Base-by-base conservation (phyloP, 2,113 vertebrate species). In the Neogale vison region DNA sequence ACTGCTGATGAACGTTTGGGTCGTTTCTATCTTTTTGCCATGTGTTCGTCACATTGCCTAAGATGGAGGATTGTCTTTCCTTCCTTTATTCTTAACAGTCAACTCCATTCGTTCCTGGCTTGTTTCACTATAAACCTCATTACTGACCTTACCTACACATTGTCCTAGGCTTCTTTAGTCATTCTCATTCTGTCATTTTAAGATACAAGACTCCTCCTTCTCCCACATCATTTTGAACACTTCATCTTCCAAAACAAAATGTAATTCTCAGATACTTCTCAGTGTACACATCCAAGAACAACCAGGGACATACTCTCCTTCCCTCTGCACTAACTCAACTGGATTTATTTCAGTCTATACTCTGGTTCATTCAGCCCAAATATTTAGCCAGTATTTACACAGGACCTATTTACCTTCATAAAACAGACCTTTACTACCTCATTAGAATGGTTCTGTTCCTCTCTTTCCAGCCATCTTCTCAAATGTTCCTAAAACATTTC, bases 291-390 rank as follows among this genome's bases (percentile, higher is more conserved):
- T 59, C 29, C 79, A 93, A 89, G 21, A 96, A 81, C 17, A 55
- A 57, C 23, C 61, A 93, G 9, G 59, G 34, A 42, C 57, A 42
- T 83, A 63, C 2, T 50, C 12, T 57, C n/a, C 20, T 79, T n/a
- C 29, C 7, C n/a, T 36, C 29, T 10, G 0, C 45, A 26, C 13
- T 36, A 82, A 88, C 23, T 85, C 76, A 69, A 36, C 20, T 88
- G 69, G 4, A 93, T 95, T 86, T 92, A 65, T 87, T 92, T 96
- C 29, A 87, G 26, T 39, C 67, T 71, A 18, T 93, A 42, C 7
- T 79, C 17, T 39, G 50, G 34, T 23, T 84, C 50, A 83, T 83
- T 61, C 50, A 84, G 63, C 82, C 36, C 20, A 52, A 82, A 63
- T 65, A 83, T 15, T 88, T 81, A 80, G 61, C 31, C 42, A 72